Evolutionary conservation across 2,888 invertebrate species (phyloP), one percentile per base, ranked within the genome.

Genomic region (Plemyria rubiginata): DNA sequence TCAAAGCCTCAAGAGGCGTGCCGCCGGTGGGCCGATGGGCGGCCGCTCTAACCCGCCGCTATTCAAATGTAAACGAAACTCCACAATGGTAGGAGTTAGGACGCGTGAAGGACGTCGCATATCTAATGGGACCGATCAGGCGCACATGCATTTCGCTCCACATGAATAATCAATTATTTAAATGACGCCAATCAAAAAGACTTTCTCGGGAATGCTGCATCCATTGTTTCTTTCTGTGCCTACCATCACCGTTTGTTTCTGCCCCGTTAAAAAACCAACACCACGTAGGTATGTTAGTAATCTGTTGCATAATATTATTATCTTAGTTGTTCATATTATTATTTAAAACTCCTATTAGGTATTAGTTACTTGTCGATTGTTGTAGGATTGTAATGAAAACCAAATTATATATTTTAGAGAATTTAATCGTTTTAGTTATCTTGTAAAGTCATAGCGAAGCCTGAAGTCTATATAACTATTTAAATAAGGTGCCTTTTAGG

Each of bases 391-490:
- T 90, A 90, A 89, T 88, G 87, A 88, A 91, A 88, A 91, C 92
- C 92, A 92, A 92, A 92, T 90, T 91, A 90, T 91, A 92, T 91
- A 90, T 91, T 88, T 87, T 92, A 92, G 90, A 91, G 88, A 89
- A 90, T 89, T 88, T 88, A 90, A 88, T 87, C 83, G 83, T 84
- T 87, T 89, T 90, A 90, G 88, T 88, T 89, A 87, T 87, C 87
- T 82, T 92, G 86, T 91, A 90, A 90, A 91, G 91, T 91, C 90
- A 90, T 88, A 89, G 88, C 81, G 86, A 90, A 90, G 90, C 92
- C 88, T 90, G 87, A 90, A 89, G 87, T 90, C 87, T 88, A 87
- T 85, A 82, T 87, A 82, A 86, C 84, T 89, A 91, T 90, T 89
- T 89, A 86, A 88, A 87, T 91, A 88, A 90, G 90, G 88, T 91